These are phyloP conservation scores for Lordiphosa andalusiaca DNA, from an alignment of 2,888 invertebrate genomes.

Conservation along the genomic window DNA sequence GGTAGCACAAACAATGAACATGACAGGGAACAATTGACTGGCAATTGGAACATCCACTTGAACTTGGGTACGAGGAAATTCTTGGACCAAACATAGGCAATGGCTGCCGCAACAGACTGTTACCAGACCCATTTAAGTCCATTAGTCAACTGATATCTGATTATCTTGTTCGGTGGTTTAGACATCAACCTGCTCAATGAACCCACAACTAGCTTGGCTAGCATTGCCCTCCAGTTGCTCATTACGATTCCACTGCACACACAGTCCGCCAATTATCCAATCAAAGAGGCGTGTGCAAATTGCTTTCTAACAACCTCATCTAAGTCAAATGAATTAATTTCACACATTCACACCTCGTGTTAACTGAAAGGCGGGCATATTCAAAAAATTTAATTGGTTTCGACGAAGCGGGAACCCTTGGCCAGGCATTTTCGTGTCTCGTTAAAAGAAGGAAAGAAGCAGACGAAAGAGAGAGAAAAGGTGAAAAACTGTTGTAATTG, in stretches of 20 bases:
- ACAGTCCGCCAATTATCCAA: slow-evolving; percentile 34
- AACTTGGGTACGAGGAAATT: no score
- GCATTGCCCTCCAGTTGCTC: slow-evolving; percentile 12
- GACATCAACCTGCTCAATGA: slow-evolving; percentile 26
- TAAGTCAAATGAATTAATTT: slow-evolving; percentile 29
- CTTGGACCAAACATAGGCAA: no score
- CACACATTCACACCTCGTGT: slow-evolving; percentile 10
- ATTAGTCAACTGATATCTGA: slow-evolving; percentile 5
- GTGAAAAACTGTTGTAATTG: slow-evolving; percentile 65
- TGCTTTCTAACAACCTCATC: slow-evolving; percentile 11
- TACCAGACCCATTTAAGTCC: not conserved
- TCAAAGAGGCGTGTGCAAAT: slow-evolving; percentile 38
- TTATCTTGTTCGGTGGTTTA: slow-evolving; percentile 7
- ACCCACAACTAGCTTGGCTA: not conserved
- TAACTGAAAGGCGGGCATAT: slow-evolving; percentile 18
- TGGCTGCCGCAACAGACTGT: no score
- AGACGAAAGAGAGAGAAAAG: slow-evolving; percentile 19
- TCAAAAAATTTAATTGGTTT: slow-evolving; percentile 39
- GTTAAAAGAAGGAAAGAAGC: slow-evolving; percentile 20
- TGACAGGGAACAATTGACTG: slow-evolving; percentile 7
- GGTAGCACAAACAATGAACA: slow-evolving; percentile 34
- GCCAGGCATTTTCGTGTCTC: slow-evolving; percentile 45
- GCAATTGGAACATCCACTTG: not conserved
- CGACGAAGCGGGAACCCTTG: slow-evolving; percentile 33
- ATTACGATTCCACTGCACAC: slow-evolving; percentile 4